Evolutionary conservation across 2,888 invertebrate genomes (phyloP), one percentile per base, ranked within the genome.

Genomic region (Lycocerus yunnanus): DNA sequence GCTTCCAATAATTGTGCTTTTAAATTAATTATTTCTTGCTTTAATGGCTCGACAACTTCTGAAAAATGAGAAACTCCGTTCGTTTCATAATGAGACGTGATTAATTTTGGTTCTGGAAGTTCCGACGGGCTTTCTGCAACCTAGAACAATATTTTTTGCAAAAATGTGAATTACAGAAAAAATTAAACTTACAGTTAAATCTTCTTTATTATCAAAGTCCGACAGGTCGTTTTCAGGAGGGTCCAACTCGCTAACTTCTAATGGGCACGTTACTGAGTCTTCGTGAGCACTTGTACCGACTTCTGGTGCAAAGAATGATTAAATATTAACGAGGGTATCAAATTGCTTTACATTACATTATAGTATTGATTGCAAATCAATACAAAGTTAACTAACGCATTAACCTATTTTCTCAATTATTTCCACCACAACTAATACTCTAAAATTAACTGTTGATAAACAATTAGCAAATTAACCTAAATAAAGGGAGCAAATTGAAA

Each of bases 241-340:
- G 83, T 90, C 89, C 70, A 89, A 80, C 84, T 90, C 90, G 63
- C 90, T 90, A 80, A 90, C 90, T 83, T 90, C 90, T 21, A 89
- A 82, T 68, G 87, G 87, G 81, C 87, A 88, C 10, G 87, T 88
- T 67, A 87, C 84, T 5, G 90, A 90, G 71, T 89, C 90, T 78
- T 90, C 90, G 81, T 90, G 90, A 72, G 87, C 89, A 80, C 90
- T 90, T 5, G 90, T 86, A 83, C 90, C 89, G 81, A 84, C 82
- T 80, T 87, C 87, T 87, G 43, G 43, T 43, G 6, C 43, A 43
- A 43, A 43, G n/a, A 43, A n/a, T 5, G 27, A n/a, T 27, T 27
- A 27, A 13, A 27, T 13, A n/a, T 27, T 27, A n/a, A 27, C 13
- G 27, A 27, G 3, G 13, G 13, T 13, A 43, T 43, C n/a, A 43